Conservation (phyloP, 2,888 invertebrate species). For the Erpobdella octoculata region DNA sequence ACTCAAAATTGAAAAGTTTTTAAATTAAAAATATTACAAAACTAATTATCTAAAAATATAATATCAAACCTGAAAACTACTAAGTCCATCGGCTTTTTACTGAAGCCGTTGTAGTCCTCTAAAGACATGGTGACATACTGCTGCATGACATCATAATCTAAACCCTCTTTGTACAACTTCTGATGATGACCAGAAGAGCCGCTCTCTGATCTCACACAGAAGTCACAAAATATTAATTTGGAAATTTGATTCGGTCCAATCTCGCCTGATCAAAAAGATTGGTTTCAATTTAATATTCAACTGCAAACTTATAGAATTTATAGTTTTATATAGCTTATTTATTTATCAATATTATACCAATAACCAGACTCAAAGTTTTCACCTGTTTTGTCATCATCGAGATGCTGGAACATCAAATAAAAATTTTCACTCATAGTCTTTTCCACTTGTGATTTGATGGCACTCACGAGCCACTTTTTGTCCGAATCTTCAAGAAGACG, state of each 20-base stretch:
- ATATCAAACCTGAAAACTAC: slow-evolving; percentile 59
- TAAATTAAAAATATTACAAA: no score
- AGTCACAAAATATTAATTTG: slow-evolving; percentile 22
- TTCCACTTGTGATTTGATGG: slow-evolving; percentile 64
- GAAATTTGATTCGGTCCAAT: not conserved
- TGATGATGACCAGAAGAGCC: not conserved
- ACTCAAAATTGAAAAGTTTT: no score
- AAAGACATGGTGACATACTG: slow-evolving; percentile 78
- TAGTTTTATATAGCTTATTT: not conserved
- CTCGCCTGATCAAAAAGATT: not conserved
- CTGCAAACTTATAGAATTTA: not conserved
- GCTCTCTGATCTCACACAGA: not conserved
- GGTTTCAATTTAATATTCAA: not conserved
- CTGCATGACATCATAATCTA: slow-evolving; percentile 70
- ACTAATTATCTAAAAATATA: not conserved
- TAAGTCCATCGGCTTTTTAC: slow-evolving; percentile 89
- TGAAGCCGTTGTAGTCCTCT: slow-evolving; percentile 85
- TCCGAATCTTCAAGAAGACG: slow-evolving; percentile 78
- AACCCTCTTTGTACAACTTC: slow-evolving; percentile 70
- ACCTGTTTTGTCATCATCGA: slow-evolving; percentile 52
- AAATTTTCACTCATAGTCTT: slow-evolving; percentile 51
- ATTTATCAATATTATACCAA: no score
- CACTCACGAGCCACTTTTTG: slow-evolving; percentile 69
- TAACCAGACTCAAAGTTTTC: not conserved
- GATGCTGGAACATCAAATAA: slow-evolving; percentile 62